phyloP scores from a whole-genome alignment of 1,140 invertebrate genomes.

The Adelges cooleyi region DNA sequence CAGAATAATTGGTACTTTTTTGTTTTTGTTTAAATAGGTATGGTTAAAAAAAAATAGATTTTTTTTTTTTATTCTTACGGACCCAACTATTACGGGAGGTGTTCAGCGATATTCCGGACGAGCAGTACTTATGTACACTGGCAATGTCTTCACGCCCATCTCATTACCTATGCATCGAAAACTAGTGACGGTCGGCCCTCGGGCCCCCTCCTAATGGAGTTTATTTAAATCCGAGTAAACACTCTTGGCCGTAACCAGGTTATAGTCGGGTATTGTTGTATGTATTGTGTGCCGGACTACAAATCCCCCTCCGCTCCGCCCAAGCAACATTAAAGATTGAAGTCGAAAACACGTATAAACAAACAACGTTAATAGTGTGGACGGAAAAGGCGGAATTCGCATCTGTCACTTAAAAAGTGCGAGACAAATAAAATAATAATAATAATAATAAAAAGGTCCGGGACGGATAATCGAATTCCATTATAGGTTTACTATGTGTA shows the following conservation, averaged over 20 bases:
- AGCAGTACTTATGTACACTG: not conserved
- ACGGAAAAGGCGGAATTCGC: conserved; percentile 1
- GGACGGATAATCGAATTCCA: conserved; percentile 10
- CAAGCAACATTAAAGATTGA: conserved; percentile 22
- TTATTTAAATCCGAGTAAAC: conserved; percentile 17
- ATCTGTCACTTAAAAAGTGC: conserved; percentile 25
- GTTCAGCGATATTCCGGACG: no score
- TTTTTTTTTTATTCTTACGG: no score
- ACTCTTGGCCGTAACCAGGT: conserved; percentile 9
- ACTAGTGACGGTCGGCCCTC: not conserved
- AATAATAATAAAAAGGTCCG: no score
- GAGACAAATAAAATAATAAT: conserved; percentile 18
- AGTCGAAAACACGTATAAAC: conserved; percentile 26
- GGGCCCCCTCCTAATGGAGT: not conserved
- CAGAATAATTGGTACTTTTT: no score
- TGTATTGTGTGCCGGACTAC: not conserved
- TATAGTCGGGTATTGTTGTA: no score
- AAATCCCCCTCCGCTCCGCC: not conserved
- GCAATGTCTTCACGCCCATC: conserved; percentile 21
- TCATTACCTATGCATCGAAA: conserved; percentile 28
- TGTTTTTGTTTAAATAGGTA: no score
- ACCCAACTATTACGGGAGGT: no score
- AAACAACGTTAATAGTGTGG: conserved; percentile 13
- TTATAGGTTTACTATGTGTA: no score
- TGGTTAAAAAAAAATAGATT: no score